These are phyloP conservation scores for Pseudachorutes palmiensis DNA, from an alignment of 1,140 invertebrate species.

Conservation along the genomic window DNA sequence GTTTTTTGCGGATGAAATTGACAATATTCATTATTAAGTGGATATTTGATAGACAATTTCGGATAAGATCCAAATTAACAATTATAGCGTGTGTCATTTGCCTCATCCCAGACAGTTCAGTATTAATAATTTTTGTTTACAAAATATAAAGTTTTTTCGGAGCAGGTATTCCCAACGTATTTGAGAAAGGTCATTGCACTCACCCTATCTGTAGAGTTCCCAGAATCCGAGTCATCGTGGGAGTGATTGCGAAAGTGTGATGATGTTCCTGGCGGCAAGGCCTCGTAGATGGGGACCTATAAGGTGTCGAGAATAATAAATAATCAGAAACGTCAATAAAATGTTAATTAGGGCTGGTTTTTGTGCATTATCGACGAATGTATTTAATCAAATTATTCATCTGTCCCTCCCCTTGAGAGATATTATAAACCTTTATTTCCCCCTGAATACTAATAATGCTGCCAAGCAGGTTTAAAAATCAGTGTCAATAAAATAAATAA, in stretches of 20 bases:
- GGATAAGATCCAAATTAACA: too few relatives aligned
- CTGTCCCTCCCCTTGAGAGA: background rate
- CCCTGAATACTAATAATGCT: background rate
- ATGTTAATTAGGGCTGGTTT: background rate
- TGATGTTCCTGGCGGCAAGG: constrained; percentile 26
- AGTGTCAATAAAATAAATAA: too few relatives aligned
- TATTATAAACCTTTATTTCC: background rate
- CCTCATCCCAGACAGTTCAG: too few relatives aligned
- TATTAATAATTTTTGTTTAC: too few relatives aligned
- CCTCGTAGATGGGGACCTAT: constrained; percentile 36
- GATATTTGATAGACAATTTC: too few relatives aligned
- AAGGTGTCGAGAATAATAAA: background rate
- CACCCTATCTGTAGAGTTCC: constrained; percentile 37
- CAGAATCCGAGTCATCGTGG: constrained; percentile 35
- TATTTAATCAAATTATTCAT: too few relatives aligned
- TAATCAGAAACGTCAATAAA: background rate
- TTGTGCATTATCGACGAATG: background rate
- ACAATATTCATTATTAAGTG: too few relatives aligned
- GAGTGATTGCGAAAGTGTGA: constrained; percentile 15
- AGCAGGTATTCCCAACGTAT: background rate
- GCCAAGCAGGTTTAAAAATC: background rate
- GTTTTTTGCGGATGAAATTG: too few relatives aligned
- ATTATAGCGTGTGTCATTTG: too few relatives aligned
- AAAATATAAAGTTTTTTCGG: too few relatives aligned
- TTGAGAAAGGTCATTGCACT: background rate